phyloP scores from a whole-genome alignment of 2,797 vertebrate species.

The Macrochelys suwanniensis region DNA sequence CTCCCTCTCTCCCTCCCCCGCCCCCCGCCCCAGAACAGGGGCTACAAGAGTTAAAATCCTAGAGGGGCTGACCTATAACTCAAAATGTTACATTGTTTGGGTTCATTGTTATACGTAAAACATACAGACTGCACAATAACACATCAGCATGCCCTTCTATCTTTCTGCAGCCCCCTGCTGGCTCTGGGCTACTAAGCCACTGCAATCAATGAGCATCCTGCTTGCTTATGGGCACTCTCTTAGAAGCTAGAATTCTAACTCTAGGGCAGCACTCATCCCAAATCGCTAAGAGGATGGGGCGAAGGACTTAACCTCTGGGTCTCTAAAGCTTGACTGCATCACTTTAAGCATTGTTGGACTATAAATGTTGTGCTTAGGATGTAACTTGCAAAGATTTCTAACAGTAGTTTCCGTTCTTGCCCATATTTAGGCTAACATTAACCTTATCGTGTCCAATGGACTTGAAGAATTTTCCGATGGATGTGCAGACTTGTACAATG shows the following conservation, averaged over 20 bases:
- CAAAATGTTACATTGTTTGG: constrained; percentile 17
- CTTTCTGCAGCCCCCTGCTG: neutral
- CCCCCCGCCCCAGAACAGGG: no score
- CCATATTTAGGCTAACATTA: constrained; percentile 90
- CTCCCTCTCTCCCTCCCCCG: no score
- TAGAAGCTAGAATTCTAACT: neutral
- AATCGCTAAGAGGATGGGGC: neutral
- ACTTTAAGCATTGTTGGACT: neutral
- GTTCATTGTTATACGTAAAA: neutral
- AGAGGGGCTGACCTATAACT: neutral
- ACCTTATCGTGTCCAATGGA: constrained; percentile 99
- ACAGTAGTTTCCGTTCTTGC: neutral
- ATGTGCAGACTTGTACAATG: constrained; percentile 98
- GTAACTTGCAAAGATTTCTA: neutral
- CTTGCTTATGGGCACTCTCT: neutral
- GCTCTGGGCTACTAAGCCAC: neutral
- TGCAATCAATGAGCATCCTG: rapidly evolving
- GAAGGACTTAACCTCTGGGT: neutral
- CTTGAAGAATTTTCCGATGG: constrained; percentile 99
- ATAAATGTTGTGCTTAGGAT: neutral
- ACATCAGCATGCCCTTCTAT: neutral
- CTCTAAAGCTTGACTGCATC: neutral
- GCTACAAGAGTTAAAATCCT: no score
- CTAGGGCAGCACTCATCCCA: neutral
- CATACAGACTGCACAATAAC: neutral